Percentiles rank a stretch among this genome's conserved stretches.
phyloP scores from a whole-genome alignment of 2,797 vertebrate genomes.

The Anguilla anguilla region DNA sequence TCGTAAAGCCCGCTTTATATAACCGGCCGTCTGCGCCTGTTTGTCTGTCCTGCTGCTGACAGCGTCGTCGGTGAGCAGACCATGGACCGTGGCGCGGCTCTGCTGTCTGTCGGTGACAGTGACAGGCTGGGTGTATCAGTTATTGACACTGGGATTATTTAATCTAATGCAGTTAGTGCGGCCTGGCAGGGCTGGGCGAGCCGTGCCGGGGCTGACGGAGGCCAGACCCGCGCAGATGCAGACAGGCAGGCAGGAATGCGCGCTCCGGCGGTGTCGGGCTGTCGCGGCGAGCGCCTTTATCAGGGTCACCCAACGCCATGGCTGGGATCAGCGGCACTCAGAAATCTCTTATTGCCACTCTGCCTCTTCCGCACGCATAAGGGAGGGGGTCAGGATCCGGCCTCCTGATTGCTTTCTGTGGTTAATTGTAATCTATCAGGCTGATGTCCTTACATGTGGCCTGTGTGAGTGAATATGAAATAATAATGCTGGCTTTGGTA shows the following conservation, averaged over 20 bases:
- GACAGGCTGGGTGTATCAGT: constrained; percentile 14
- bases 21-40: background rate
- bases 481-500: background rate
- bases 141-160: constrained; percentile 30
- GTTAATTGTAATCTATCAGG: background rate
- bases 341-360: background rate
- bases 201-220: background rate
- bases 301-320: background rate
- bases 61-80: background rate
- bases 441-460: background rate
- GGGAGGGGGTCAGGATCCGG: background rate
- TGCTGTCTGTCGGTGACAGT: constrained; percentile 6
- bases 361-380: background rate
- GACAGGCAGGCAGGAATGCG: background rate
- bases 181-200: background rate
- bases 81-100: background rate
- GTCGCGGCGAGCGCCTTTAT: background rate
- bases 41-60: background rate
- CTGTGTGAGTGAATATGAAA: background rate
- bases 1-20: background rate
- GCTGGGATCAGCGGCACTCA: background rate
- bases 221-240: background rate
- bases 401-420: background rate
- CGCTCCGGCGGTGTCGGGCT: background rate
- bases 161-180: constrained; percentile 20